Conservation (phyloP, 2,113 vertebrate genomes). For the Phyllopteryx taeniolatus region DNA sequence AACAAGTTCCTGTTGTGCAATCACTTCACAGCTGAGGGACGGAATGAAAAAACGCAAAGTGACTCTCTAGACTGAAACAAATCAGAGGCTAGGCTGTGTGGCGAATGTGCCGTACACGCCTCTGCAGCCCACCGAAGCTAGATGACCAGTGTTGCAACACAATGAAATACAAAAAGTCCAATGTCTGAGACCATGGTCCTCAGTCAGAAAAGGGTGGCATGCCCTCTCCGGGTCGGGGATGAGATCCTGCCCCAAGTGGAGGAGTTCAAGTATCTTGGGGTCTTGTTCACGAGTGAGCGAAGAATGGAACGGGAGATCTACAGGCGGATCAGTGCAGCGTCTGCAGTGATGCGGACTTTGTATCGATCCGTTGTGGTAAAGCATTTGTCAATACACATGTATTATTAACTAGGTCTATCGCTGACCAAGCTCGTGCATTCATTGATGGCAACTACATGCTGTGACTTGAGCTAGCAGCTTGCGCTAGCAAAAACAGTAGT, state of each 20-base stretch:
- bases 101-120: conserved; percentile 22
- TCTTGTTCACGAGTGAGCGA: too few relatives aligned
- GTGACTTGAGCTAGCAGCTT: not conserved
- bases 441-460: not conserved
- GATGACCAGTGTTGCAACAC: conserved; percentile 12
- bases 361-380: not conserved
- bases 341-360: too few relatives aligned
- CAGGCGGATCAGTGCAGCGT: too few relatives aligned
- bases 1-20: conserved; percentile 54
- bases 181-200: too few relatives aligned
- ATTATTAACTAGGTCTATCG: conserved; percentile 23
- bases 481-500: not conserved
- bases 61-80: too few relatives aligned
- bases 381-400: not conserved
- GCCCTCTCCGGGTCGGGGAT: too few relatives aligned
- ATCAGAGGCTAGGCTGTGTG: not conserved
- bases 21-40: conserved; percentile 2
- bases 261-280: too few relatives aligned
- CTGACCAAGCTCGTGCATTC: not conserved
- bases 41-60: not conserved
- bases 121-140: conserved; percentile 8
- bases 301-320: too few relatives aligned
- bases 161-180: not conserved
- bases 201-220: too few relatives aligned
- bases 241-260: too few relatives aligned